Evolutionary conservation across 2,797 vertebrate genomes (phyloP), one percentile per base, ranked within the genome.

Genomic region (Oreortyx pictus): DNA sequence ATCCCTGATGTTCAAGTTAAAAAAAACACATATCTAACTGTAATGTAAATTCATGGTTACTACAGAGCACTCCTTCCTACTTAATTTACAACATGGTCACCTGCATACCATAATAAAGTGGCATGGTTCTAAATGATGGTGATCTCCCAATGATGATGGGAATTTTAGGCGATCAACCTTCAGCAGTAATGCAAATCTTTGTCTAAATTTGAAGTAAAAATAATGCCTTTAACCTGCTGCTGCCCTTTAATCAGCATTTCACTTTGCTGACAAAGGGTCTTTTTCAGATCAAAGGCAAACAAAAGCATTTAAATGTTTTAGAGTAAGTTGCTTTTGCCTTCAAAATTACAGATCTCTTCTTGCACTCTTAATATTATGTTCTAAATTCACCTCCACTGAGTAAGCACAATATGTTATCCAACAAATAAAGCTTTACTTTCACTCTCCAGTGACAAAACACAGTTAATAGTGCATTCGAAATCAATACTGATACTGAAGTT

Each of bases 211-310:
- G 39, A 87, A 81, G 62, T 47, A 50, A 81, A 90, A 94, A 90
- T 44, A 89, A 75, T 70, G 46, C 37, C 57, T 94, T 75, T 73
- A 92, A 88, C 75, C 78, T 74, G 41, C 88, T 35, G 37, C 46
- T 88, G 81, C 31, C 78, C 90, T 93, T 94, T 92, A 94, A 92
- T 82, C 72, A 77, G 24, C 16, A 56, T 4, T 37, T 49, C 59
- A 43, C 37, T 80, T 74, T 90, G 29, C 89, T 93, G 65, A 80
- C 80, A 91, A 19, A 72, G 29, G 39, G 49, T n/a, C 74, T 91
- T 78, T 41, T 47, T 70, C 5, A 79, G 61, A 94, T 73, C 81
- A 94, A 81, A 93, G 80, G 44, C 64, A 93, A 87, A 85, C 31
- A 78, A 87, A 95, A 80, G 56, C 24, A 29, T 66, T 44, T 33